phyloP scores from a whole-genome alignment of 2,888 invertebrate genomes.

The Nomada ferruginata region DNA sequence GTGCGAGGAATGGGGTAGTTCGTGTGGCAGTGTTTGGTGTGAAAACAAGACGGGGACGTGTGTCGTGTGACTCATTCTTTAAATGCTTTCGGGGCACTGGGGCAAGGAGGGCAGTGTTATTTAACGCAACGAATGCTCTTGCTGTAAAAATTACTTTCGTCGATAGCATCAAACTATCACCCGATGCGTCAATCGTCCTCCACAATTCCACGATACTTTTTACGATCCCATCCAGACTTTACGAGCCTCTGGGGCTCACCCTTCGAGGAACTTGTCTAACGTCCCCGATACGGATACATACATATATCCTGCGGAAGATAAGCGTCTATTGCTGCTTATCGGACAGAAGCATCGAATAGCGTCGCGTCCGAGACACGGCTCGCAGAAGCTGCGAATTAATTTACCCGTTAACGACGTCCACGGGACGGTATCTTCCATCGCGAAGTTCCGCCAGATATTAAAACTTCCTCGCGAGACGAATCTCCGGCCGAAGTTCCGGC shows the following conservation, averaged over 20 bases:
- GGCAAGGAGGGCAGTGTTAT: neutral
- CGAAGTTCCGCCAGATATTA: conserved; percentile 48
- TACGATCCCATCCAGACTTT: conserved; percentile 47
- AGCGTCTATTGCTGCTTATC: conserved; percentile 26
- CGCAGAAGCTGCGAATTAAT: conserved; percentile 37
- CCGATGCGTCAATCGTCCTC: conserved; percentile 50
- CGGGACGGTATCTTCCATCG: conserved; percentile 38
- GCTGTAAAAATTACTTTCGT: conserved; percentile 1
- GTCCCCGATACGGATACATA: conserved; percentile 19
- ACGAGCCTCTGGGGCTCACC: conserved; percentile 22
- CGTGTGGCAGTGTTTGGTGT: conserved; percentile 35
- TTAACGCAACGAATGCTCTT: neutral
- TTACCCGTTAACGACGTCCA: conserved; percentile 30
- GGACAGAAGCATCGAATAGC: conserved; percentile 4
- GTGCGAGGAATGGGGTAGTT: neutral
- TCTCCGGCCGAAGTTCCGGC: conserved; percentile 34
- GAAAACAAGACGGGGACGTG: conserved; percentile 25
- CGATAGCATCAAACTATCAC: conserved; percentile 15
- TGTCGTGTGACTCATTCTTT: conserved; percentile 3
- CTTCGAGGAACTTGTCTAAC: conserved; percentile 33
- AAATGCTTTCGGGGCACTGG: neutral
- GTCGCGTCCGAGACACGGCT: neutral
- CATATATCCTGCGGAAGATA: conserved; percentile 6
- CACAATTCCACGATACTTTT: conserved; percentile 32
- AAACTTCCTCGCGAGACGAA: conserved; percentile 49